Evolutionary conservation across 2,113 vertebrate genomes (phyloP), one percentile per base, ranked within the genome.

Genomic region (Rana temporaria): DNA sequence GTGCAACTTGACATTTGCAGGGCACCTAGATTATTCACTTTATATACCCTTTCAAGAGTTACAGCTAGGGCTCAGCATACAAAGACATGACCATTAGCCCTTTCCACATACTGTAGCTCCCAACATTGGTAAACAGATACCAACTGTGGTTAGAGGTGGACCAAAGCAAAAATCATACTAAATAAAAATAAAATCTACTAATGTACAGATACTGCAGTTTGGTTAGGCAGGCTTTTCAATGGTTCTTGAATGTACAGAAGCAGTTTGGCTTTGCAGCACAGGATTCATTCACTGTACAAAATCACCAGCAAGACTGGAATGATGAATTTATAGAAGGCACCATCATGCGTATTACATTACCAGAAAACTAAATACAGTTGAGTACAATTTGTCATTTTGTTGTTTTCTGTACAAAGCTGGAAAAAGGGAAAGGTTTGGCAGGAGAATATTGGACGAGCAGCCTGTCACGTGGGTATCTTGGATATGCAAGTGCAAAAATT

Each of bases 261-360:
- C 94, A 89, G 82, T 91, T 91, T 86, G 90, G 88, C 90, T 91
- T 89, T 86, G 90, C 93, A 93, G 92, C 91, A 92, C 93, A 93
- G 88, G 87, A 91, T 90, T 91, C 87, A 87, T 92, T 93, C 93
- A 92, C 90, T 86, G 85, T 91, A 94, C 92, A 92, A 94, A 91
- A 91, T 91, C 93, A 91, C 95, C 90, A 91, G 95, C 93, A 93
- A 89, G 94, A 96, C 95, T 96, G 92, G 93, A 97, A 95, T 95
- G 93, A 96, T 95, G 94, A 95, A 92, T 93, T 93, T 92, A 92
- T 90, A 93, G 95, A 97, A 98, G 96, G 96, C 96, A 97, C 96
- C 96, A 94, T 97, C 95, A 97, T 97, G 96, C 96, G 93, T 94
- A 88, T 93, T 92, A 94, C 90, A 92, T 93, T 92, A 93, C 92